These are phyloP conservation scores for Rutpela maculata DNA, from an alignment of 2,888 invertebrate genomes.

Conservation along the genomic window DNA sequence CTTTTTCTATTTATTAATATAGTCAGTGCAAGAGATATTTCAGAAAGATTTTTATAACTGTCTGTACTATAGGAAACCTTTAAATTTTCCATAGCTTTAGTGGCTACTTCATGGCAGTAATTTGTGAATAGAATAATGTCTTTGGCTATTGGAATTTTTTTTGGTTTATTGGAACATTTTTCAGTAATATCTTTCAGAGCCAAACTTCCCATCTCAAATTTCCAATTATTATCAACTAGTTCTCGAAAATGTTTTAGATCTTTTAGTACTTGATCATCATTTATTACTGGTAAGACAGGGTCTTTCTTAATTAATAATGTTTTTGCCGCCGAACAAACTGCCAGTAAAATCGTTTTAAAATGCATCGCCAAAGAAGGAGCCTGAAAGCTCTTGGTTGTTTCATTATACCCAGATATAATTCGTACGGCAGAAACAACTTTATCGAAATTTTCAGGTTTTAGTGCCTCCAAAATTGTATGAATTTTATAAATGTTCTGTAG, in stretches of 20 bases:
- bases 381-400: constrained; percentile 48
- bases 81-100: too few species aligned
- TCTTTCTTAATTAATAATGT: constrained; percentile 51
- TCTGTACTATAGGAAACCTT: too few species aligned
- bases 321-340: constrained; percentile 43
- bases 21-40: too few species aligned
- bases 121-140: too few species aligned
- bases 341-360: constrained; percentile 53
- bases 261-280: constrained; percentile 44
- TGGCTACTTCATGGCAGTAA: too few species aligned
- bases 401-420: constrained; percentile 53
- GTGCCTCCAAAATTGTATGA: constrained; percentile 41
- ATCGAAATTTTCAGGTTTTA: constrained; percentile 45
- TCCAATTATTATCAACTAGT: constrained; percentile 54
- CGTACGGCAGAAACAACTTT: constrained; percentile 47
- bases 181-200: too few species aligned
- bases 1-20: too few species aligned
- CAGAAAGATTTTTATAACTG: too few species aligned
- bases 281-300: constrained; percentile 48
- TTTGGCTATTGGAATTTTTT: too few species aligned
- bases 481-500: constrained; percentile 43
- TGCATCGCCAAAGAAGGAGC: constrained; percentile 58
- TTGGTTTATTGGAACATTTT: too few species aligned
- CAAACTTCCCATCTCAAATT: constrained; percentile 45
- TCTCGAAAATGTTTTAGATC: constrained; percentile 51